Percentiles rank a stretch among this genome's conserved stretches.
phyloP scores from a whole-genome alignment of 2,888 invertebrate genomes.

The Zhengitettix transpicula region DNA sequence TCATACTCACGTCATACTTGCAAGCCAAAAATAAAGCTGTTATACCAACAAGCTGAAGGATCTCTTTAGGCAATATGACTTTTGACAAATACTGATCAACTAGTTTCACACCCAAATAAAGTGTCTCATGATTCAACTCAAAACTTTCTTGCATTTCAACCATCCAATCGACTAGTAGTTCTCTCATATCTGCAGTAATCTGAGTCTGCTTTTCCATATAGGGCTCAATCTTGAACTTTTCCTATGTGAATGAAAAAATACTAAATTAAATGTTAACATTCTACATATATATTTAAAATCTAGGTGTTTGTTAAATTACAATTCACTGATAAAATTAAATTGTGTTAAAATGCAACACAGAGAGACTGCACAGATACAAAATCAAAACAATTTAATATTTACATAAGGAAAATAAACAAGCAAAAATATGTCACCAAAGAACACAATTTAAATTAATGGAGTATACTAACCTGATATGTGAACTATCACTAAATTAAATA shows the following conservation, averaged over 20 bases:
- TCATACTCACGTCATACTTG: constrained; percentile 76
- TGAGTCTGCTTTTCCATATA: constrained; percentile 68
- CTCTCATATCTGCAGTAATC: constrained; percentile 75
- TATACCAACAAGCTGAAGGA: constrained; percentile 81
- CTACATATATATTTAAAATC: too few species aligned
- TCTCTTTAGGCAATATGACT: constrained; percentile 57
- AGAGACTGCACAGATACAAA: too few species aligned
- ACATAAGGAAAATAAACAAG: too few species aligned
- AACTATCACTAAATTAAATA: too few species aligned
- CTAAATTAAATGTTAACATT: too few species aligned
- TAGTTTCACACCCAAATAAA: constrained; percentile 91
- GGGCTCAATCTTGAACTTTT: constrained; percentile 53
- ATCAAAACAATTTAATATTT: too few species aligned
- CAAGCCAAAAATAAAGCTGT: constrained; percentile 84
- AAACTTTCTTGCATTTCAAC: constrained; percentile 96
- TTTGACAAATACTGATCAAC: constrained; percentile 74
- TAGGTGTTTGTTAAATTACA: too few species aligned
- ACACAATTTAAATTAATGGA: too few species aligned
- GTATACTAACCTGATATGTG: too few species aligned
- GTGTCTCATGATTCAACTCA: constrained; percentile 94
- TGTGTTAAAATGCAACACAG: too few species aligned
- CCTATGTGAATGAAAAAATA: constrained; percentile 23
- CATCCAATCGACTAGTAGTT: constrained; percentile 95
- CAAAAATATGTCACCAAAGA: too few species aligned
- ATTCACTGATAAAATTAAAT: too few species aligned